Percentiles rank a stretch among this genome's conserved stretches.
phyloP scores from a whole-genome alignment of 2,888 invertebrate genomes.

The Aelia acuminata region DNA sequence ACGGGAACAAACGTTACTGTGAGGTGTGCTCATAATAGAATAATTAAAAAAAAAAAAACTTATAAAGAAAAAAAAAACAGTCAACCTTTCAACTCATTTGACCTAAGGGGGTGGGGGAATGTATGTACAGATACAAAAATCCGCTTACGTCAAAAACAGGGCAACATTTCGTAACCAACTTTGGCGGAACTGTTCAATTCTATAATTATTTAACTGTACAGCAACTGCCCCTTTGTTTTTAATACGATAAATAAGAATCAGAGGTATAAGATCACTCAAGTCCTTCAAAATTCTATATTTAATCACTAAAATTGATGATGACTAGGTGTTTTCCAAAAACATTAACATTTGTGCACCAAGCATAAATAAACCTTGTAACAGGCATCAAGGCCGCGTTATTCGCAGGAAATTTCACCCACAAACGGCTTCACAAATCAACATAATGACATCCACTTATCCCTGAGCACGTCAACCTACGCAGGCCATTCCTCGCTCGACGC shows the following conservation, averaged over 20 bases:
- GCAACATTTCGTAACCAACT: no score
- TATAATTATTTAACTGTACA: not conserved
- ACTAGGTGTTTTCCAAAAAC: not conserved
- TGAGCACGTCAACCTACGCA: conserved; percentile 1
- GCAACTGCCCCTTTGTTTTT: no score
- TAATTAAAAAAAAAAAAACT: no score
- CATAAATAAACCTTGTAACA: not conserved
- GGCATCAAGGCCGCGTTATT: not conserved
- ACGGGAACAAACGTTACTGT: no score
- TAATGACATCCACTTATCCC: conserved; percentile 29
- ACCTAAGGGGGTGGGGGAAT: no score
- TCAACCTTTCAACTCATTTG: no score
- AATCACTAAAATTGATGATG: not conserved
- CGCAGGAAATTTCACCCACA: conserved; percentile 14
- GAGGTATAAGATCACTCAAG: not conserved
- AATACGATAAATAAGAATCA: not conserved
- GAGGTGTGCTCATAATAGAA: no score
- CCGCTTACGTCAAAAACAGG: no score
- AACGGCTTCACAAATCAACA: conserved; percentile 19
- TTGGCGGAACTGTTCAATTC: no score
- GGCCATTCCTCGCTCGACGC: not conserved
- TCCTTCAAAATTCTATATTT: not conserved
- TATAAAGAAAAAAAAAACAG: no score
- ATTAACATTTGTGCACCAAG: not conserved
- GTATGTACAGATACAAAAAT: no score